Conservation (phyloP, 1,140 invertebrate species). For the Scylla paramamosain region DNA sequence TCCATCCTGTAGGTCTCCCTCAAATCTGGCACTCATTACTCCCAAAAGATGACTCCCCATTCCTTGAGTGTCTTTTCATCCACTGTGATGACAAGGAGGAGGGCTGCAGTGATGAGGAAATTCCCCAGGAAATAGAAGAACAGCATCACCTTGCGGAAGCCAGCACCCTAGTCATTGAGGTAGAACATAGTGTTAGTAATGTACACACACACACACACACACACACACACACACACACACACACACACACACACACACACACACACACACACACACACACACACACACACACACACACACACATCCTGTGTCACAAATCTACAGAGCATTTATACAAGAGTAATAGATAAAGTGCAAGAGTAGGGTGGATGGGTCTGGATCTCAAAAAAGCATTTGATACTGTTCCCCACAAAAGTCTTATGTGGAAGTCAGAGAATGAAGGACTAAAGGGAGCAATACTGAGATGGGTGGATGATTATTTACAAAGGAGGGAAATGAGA, state of each 20-base stretch:
- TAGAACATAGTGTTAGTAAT: neutral
- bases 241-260: too few relatives aligned
- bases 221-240: too few relatives aligned
- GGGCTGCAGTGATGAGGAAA: conserved; percentile 69
- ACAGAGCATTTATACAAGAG: too few relatives aligned
- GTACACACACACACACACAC: neutral
- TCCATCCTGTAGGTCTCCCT: neutral
- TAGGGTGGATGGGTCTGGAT: too few relatives aligned
- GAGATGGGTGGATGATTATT: too few relatives aligned
- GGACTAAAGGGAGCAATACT: too few relatives aligned
- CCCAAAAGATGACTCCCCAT: conserved; percentile 65
- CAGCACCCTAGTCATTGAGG: conserved; percentile 85
- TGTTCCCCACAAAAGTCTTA: neutral
- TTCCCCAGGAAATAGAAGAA: conserved; percentile 87
- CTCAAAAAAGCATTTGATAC: neutral
- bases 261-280: too few relatives aligned
- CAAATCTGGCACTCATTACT: neutral
- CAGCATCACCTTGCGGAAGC: conserved; percentile 87
- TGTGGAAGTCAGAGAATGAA: too few relatives aligned
- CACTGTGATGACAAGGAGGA: conserved; percentile 63
- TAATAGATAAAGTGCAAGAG: too few relatives aligned
- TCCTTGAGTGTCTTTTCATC: conserved; percentile 59
- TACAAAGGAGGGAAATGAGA: neutral
- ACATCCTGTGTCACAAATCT: neutral
- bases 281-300: neutral